phyloP scores from a whole-genome alignment of 2,888 invertebrate species.

The Biston stratarius region DNA sequence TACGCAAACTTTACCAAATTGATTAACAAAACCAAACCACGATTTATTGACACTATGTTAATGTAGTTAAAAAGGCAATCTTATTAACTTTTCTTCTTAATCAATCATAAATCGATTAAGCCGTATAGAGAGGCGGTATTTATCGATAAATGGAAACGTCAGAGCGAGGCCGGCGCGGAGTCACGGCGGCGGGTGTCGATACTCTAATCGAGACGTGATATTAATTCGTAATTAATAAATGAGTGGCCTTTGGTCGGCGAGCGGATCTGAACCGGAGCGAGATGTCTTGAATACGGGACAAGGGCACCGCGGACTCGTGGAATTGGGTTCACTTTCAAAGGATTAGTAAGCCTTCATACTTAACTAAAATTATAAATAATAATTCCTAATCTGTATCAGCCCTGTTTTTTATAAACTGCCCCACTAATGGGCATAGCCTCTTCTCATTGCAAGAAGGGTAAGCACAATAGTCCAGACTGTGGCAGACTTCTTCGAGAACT shows the following conservation, averaged over 20 bases:
- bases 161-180: conserved; percentile 25
- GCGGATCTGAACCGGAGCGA: conserved; percentile 23
- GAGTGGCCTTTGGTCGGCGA: conserved; percentile 26
- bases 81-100: conserved; percentile 29
- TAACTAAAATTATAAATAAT: not conserved
- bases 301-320: conserved; percentile 11
- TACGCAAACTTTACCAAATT: conserved; percentile 8
- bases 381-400: too few species aligned
- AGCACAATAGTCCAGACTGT: too few species aligned
- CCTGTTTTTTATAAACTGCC: too few species aligned
- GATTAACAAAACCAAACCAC: conserved; percentile 8
- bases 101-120: conserved; percentile 33
- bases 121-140: conserved; percentile 20
- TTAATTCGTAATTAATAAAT: conserved; percentile 29
- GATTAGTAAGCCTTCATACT: not conserved
- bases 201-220: conserved; percentile 30
- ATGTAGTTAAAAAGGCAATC: conserved; percentile 28
- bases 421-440: too few species aligned
- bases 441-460: too few species aligned
- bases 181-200: conserved; percentile 29
- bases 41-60: conserved; percentile 15
- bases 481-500: not conserved
- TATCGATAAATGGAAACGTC: conserved; percentile 27
- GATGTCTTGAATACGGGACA: conserved; percentile 23
- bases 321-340: not conserved